phyloP scores from a whole-genome alignment of 1,140 invertebrate species.

The Pomacea maculata region DNA sequence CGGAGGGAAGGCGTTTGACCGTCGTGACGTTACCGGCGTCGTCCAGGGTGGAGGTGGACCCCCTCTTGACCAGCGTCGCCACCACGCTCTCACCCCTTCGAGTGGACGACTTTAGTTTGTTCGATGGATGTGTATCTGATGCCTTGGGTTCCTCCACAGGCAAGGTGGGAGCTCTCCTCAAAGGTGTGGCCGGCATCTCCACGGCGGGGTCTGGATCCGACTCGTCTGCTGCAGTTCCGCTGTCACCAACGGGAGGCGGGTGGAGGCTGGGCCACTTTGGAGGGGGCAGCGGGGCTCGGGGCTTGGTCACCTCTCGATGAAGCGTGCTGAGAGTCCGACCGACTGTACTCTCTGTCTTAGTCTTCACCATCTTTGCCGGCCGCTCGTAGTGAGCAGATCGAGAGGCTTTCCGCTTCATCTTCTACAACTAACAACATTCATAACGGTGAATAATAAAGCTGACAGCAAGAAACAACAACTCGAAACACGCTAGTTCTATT shows the following conservation, averaged over 20 bases:
- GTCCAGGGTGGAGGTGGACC: constrained; percentile 8
- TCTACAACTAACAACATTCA: not conserved
- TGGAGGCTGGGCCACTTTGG: constrained; percentile 15
- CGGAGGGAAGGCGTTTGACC: constrained; percentile 18
- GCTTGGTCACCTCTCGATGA: not conserved
- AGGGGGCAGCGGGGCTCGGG: constrained; percentile 5
- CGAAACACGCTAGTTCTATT: no score
- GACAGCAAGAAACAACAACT: no score
- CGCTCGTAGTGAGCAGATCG: constrained; percentile 15
- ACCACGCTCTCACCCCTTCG: not conserved
- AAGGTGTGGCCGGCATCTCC: not conserved
- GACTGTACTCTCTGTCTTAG: constrained; percentile 11
- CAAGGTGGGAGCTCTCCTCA: constrained; percentile 4
- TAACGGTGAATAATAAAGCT: no score
- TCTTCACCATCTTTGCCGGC: constrained; percentile 22
- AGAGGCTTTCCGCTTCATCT: constrained; percentile 27
- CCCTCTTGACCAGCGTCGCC: constrained; percentile 12
- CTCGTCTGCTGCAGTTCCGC: not conserved
- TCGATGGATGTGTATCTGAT: not conserved
- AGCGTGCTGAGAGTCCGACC: constrained; percentile 15
- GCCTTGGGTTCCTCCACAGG: not conserved
- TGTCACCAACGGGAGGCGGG: no score
- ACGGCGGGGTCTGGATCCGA: not conserved
- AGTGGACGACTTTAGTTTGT: not conserved
- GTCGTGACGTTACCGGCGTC: constrained; percentile 17